These are phyloP conservation scores for Sciaenops ocellatus DNA, from an alignment of 2,797 vertebrate genomes.

Conservation along the genomic window DNA sequence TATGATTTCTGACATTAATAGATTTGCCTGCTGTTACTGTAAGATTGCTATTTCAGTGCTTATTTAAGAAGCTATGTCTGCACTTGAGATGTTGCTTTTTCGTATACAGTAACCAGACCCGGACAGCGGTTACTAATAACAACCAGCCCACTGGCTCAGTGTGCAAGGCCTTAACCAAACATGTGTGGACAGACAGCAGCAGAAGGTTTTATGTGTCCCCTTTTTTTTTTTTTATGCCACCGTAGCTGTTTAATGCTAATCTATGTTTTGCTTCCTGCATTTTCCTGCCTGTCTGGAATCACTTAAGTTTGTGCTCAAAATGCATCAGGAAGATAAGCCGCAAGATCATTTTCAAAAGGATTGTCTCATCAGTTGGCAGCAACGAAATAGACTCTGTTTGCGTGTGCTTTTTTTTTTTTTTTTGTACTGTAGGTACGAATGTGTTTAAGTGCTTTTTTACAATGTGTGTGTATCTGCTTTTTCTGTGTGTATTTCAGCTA, in stretches of 20 bases:
- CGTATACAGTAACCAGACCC: slow-evolving; percentile 56
- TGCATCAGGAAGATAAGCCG: slow-evolving; percentile 54
- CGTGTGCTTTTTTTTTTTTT: slow-evolving; percentile 11
- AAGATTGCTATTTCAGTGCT: slow-evolving; percentile 38
- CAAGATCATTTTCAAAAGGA: slow-evolving; percentile 53
- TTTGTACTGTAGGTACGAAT: slow-evolving; percentile 10
- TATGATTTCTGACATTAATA: slow-evolving; percentile 30
- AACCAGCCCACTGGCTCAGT: slow-evolving; percentile 51
- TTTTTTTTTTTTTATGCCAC: slow-evolving; percentile 38
- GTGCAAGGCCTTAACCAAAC: slow-evolving; percentile 51
- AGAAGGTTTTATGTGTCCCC: slow-evolving; percentile 37
- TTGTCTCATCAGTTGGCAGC: slow-evolving; percentile 65
- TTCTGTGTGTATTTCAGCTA: slow-evolving; percentile 82
- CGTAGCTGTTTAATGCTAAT: slow-evolving; percentile 58
- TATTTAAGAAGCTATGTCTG: slow-evolving; percentile 48
- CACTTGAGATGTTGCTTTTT: slow-evolving; percentile 46
- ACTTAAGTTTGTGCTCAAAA: slow-evolving; percentile 67
- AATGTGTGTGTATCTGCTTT: slow-evolving; percentile 11
- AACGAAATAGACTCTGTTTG: slow-evolving; percentile 16
- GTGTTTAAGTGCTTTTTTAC: neutral
- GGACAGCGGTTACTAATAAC: slow-evolving; percentile 52
- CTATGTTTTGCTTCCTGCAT: slow-evolving; percentile 64
- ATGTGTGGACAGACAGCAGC: slow-evolving; percentile 54
- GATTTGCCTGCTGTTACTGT: slow-evolving; percentile 33
- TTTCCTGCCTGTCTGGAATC: slow-evolving; percentile 67